Evolutionary conservation across 1,140 invertebrate species (phyloP).

Genomic region (Pectinophora gossypiella): DNA sequence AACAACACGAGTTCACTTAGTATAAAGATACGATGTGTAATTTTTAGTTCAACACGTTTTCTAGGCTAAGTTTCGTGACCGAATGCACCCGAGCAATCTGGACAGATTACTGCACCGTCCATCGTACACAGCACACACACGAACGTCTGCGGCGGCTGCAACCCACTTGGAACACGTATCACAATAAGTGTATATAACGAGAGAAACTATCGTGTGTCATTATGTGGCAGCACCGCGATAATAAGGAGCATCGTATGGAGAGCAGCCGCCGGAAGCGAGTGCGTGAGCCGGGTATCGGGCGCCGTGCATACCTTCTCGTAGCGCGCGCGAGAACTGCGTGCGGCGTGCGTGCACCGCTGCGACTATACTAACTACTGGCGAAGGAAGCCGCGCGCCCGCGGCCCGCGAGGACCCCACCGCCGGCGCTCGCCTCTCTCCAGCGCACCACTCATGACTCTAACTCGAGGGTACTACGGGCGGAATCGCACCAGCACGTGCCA

Average conservation of each 20-base stretch:
- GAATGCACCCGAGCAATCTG: neutral
- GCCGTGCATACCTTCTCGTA: conserved; percentile 66
- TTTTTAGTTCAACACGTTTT: conserved; percentile 53
- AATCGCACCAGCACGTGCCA: conserved; percentile 66
- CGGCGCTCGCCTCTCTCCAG: conserved; percentile 33
- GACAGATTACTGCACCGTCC: conserved; percentile 13
- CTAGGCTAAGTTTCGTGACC: conserved; percentile 13
- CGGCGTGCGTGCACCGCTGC: conserved; percentile 70
- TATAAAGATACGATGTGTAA: neutral
- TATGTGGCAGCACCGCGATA: neutral
- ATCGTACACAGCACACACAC: conserved; percentile 28
- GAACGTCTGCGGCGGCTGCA: conserved; percentile 32
- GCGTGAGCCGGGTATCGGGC: conserved; percentile 32
- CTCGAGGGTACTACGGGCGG: conserved; percentile 56
- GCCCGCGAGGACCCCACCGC: conserved; percentile 59
- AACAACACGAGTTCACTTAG: neutral
- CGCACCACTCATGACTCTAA: conserved; percentile 61
- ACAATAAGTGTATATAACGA: neutral
- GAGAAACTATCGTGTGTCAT: conserved; percentile 5
- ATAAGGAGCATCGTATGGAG: conserved; percentile 27
- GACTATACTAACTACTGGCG: conserved; percentile 54
- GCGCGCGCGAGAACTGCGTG: conserved; percentile 71
- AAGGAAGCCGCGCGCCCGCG: conserved; percentile 47
- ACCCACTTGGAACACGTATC: conserved; percentile 13
- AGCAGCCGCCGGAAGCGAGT: conserved; percentile 63